phyloP scores from a whole-genome alignment of 2,888 invertebrate genomes.

The Eupithecia insigniata region DNA sequence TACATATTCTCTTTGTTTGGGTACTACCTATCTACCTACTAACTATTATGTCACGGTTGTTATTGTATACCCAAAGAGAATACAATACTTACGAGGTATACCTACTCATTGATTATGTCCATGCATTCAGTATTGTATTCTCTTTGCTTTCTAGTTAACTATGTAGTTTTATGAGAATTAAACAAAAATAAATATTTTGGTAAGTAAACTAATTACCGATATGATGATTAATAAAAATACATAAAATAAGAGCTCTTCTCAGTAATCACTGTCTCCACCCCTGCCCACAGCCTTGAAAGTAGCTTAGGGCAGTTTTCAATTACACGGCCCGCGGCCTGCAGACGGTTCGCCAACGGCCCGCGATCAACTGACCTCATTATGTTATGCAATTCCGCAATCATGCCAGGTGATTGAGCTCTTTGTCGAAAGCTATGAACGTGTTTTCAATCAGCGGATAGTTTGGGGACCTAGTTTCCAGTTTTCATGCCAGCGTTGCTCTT shows the following conservation, averaged over 20 bases:
- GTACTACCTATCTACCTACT: no score
- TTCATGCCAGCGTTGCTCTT: background rate
- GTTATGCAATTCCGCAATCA: conserved; percentile 25
- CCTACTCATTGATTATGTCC: no score
- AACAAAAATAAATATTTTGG: background rate
- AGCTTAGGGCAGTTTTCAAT: conserved; percentile 37
- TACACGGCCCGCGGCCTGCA: conserved; percentile 19
- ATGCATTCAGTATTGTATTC: no score
- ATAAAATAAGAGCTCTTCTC: background rate
- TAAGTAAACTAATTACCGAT: background rate
- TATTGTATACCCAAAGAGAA: no score
- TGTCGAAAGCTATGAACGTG: conserved; percentile 2
- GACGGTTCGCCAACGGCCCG: conserved; percentile 9
- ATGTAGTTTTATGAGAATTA: background rate
- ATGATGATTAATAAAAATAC: background rate
- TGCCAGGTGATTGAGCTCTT: conserved; percentile 26
- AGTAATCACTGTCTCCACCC: background rate
- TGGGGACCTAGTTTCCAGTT: background rate
- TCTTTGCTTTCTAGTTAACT: no score
- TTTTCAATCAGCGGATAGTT: background rate
- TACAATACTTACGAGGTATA: no score
- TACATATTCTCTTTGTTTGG: no score
- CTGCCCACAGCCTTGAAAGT: conserved; percentile 21
- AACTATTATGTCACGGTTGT: no score
- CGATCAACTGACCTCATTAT: conserved; percentile 30